Base-by-base conservation (phyloP, 2,113 vertebrate species). In the Physeter macrocephalus region DNA sequence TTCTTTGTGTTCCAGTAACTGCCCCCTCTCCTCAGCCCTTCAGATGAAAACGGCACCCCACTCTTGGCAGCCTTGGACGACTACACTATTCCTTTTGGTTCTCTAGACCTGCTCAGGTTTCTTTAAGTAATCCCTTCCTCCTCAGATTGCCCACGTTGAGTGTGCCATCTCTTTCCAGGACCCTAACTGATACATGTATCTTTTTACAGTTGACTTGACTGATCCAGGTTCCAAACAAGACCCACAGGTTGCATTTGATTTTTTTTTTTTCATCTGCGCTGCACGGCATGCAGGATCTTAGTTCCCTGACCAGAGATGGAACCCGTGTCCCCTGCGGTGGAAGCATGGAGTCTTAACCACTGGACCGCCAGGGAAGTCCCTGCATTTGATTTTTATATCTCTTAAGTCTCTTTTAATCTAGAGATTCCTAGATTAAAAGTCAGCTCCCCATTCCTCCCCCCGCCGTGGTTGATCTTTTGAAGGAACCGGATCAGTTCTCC, bases 211-310 rank as follows among this genome's bases (percentile, higher is more conserved):
- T 80, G 39, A 71, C 71, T 86, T 39, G 41, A 36, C 7, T 46
- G 34, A 29, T 62, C 27, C n/a, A 21, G 52, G 62, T 78, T 84
- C 75, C 62, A 85, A 89, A 41, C 14, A 34, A 88, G 43, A 91
- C 3, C 62, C 11, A n/a, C 25, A 71, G 6, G 27, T 57, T 88
- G n/a, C 15, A 31, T 67, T 78, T 52, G 62, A 90, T 82, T n/a
- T 86, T 66, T 62, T 62, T 17, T 52, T 52, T 52, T 52, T 52
- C 17, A 2, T 20, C 21, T 9, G 57, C 5, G 7, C 8, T 9
- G 6, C 57, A 21, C 0, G 21, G 21, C 21, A 23, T 59, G 57
- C 21, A 59, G 57, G 57, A 59, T 21, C 57, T 59, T 59, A 59
- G 57, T 59, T 59, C 57, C 57, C 57, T 23, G 21, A 59, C 59